Evolutionary conservation across 1,140 invertebrate species (phyloP).

Genomic region (Hylaeus volcanicus): DNA sequence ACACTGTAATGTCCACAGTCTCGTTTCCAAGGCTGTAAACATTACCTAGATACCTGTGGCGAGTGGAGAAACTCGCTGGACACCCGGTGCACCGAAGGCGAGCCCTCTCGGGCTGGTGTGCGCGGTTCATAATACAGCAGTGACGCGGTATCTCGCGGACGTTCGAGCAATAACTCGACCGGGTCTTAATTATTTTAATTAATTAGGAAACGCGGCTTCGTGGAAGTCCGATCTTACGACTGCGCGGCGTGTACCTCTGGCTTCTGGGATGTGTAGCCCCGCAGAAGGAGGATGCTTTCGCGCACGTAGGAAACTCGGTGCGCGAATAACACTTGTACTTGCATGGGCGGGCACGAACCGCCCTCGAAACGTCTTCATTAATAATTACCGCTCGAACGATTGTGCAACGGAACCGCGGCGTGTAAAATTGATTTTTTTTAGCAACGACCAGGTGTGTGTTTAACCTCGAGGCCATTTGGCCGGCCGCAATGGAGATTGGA

Average conservation of each 20-base stretch:
- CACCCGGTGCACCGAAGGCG: conserved; percentile 55
- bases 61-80: neutral
- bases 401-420: conserved; percentile 20
- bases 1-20: no score
- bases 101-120: conserved; percentile 62
- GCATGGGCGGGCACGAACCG: conserved; percentile 22
- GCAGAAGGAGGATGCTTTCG: conserved; percentile 1
- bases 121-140: conserved; percentile 72
- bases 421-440: conserved; percentile 36
- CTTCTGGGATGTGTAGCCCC: neutral
- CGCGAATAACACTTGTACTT: conserved; percentile 13
- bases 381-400: conserved; percentile 50
- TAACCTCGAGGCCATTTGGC: no score
- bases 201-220: conserved; percentile 76
- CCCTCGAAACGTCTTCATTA: conserved; percentile 59
- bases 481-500: conserved; percentile 10
- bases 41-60: no score
- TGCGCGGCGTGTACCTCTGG: conserved; percentile 65
- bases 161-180: conserved; percentile 74
- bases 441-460: neutral
- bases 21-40: no score
- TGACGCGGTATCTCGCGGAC: conserved; percentile 68
- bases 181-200: conserved; percentile 78
- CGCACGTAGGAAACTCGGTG: neutral
- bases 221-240: conserved; percentile 75